Base-by-base conservation (phyloP, 2,888 invertebrate species). In the Pristionchus mayeri region DNA sequence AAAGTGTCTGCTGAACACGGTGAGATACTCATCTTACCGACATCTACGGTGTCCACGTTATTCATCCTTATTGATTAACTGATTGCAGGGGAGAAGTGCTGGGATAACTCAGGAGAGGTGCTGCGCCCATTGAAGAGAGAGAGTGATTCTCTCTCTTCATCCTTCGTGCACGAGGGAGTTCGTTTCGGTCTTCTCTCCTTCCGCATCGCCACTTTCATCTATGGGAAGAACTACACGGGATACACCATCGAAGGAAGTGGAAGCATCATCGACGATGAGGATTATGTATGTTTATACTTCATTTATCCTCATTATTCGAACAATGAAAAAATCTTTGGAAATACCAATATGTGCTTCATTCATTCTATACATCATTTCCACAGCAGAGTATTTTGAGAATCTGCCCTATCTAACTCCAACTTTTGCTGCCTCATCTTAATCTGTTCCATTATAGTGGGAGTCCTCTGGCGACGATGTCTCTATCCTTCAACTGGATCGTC, bases 221-320 rank as follows among this genome's bases (percentile, higher is more conserved):
- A 82, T 30, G 82, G 82, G 11, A 82, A 50, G 50, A 82, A 82
- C 82, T 82, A 82, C 50, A 82, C 82, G 6, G 82, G 67, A 50
- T 82, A 82, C 67, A 48, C 18, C 2, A 7, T 82, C 3, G 82
- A 82, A 48, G 82, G 82, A 27, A 82, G 82, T 82, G 82, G 67
- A 48, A 82, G 37, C 21, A 21, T 67, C 30, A 37, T 30, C n/a
- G 82, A 82, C 27, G 82, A 82, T 27, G 82, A 82, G 24, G 82
- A 82, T 48, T 82, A 82, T 67, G 82, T 82, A n/a, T 40, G 82
- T 54, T 54, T 4, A 1, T 4, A 9, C 1, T 24, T 11, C 54
- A 27, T 44, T n/a, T 21, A 6, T 9, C 21, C 52, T 16, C 16
- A 52, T n/a, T 52, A 21, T 18, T 18, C n/a, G 52, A n/a, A 21